Percentiles rank a stretch among this genome's conserved stretches.
Conservation (phyloP, 2,797 vertebrate species). For the Acestrorhynchus altus region DNA sequence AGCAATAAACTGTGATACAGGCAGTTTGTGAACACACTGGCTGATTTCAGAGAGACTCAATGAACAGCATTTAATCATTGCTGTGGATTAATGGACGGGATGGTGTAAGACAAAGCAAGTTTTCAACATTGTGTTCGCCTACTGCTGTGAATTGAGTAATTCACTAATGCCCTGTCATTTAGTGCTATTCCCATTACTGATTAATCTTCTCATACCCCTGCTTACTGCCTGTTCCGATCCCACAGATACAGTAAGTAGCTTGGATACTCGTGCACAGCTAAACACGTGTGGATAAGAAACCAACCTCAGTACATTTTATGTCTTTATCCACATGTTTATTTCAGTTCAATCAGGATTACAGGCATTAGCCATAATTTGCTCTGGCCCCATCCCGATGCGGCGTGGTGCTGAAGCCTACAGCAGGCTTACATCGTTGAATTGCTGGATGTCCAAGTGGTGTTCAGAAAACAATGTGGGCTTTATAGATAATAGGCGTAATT, state of each 20-base stretch:
- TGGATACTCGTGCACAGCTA: neutral
- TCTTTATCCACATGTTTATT: too few relatives aligned
- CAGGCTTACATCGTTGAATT: too few relatives aligned
- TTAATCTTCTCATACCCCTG: conserved; percentile 1
- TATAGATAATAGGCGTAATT: too few relatives aligned
- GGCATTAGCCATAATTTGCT: neutral
- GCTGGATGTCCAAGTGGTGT: too few relatives aligned
- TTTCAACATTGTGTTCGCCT: neutral
- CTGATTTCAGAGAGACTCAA: neutral
- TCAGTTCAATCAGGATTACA: neutral
- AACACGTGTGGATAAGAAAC: conserved; percentile 1
- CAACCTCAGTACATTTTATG: neutral
- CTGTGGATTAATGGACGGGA: neutral
- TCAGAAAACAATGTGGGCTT: too few relatives aligned
- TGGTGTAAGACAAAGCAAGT: neutral
- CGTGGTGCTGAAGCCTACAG: too few relatives aligned
- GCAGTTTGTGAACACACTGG: neutral
- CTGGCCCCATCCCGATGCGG: too few relatives aligned
- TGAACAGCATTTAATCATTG: neutral
- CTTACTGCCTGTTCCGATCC: neutral
- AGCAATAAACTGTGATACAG: neutral
- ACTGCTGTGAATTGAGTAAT: neutral
- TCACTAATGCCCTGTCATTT: neutral
- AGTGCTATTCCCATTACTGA: neutral
- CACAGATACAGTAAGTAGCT: conserved; percentile 15